These are phyloP conservation scores for Uromys caudimaculatus DNA, from an alignment of 2,797 vertebrate species.

Conservation along the genomic window DNA sequence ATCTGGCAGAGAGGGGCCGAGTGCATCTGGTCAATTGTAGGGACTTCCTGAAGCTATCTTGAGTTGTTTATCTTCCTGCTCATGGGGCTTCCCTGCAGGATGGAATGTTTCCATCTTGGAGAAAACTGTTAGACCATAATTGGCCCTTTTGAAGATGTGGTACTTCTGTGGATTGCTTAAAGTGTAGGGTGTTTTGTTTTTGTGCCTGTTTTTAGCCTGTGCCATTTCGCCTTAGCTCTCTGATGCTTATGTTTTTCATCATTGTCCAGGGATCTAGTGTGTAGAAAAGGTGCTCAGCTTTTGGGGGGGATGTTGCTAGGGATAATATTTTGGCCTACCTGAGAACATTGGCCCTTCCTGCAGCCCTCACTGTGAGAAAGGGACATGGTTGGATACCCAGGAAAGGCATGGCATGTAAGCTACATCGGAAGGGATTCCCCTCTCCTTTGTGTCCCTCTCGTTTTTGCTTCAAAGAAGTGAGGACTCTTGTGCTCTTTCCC, in stretches of 20 bases:
- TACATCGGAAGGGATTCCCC: neutral
- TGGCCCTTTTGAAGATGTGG: neutral
- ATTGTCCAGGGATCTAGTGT: neutral
- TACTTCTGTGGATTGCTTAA: neutral
- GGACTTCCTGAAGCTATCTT: neutral
- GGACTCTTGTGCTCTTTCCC: neutral
- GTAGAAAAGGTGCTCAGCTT: neutral
- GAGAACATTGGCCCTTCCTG: neutral
- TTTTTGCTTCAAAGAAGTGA: conserved; percentile 6
- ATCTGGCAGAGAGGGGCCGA: neutral
- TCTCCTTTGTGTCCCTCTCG: neutral
- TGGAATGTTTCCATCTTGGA: neutral
- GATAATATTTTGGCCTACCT: neutral
- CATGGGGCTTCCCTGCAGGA: neutral
- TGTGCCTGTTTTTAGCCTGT: neutral
- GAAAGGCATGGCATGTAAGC: neutral
- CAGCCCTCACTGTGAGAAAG: neutral
- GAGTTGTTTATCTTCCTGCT: neutral
- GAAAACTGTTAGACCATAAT: no score
- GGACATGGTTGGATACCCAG: neutral
- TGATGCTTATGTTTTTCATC: neutral
- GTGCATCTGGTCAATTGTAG: neutral
- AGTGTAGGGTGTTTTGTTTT: neutral
- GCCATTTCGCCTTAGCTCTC: neutral
- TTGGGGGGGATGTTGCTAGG: neutral